These are phyloP conservation scores for Sebastes jordani DNA, from an alignment of 2,797 vertebrate genomes.

Conservation along the genomic window DNA sequence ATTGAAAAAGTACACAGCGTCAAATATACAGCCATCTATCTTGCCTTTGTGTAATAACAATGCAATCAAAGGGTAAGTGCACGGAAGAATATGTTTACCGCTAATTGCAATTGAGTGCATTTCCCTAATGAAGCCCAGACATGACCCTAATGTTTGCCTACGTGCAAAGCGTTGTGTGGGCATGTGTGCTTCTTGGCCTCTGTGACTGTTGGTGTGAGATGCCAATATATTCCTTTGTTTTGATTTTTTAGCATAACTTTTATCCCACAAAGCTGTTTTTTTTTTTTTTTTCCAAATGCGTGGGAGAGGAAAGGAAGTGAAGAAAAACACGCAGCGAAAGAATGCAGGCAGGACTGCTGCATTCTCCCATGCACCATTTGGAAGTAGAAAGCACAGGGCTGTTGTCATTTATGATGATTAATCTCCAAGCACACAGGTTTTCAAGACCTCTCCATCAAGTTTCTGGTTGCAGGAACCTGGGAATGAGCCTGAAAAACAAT, in stretches of 20 bases:
- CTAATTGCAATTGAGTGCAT: constrained; percentile 80
- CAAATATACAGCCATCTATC: constrained; percentile 69
- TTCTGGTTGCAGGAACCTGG: constrained; percentile 41
- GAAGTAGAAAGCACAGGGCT: constrained; percentile 47
- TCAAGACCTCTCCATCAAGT: constrained; percentile 58
- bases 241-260: constrained; percentile 25
- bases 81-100: constrained; percentile 73
- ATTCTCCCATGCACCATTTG: constrained; percentile 57
- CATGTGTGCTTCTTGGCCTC: constrained; percentile 15
- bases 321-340: constrained; percentile 20
- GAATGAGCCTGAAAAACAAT: constrained; percentile 53
- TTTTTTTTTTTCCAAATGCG: not conserved
- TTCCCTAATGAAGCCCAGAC: constrained; percentile 75
- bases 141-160: constrained; percentile 53
- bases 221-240: constrained; percentile 4
- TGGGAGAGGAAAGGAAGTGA: constrained; percentile 3
- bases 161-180: constrained; percentile 19
- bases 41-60: constrained; percentile 75
- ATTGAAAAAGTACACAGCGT: constrained; percentile 74
- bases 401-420: constrained; percentile 77
- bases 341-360: constrained; percentile 21
- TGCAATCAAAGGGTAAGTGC: constrained; percentile 77
- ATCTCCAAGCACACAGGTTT: constrained; percentile 62
- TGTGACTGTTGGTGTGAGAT: not conserved
- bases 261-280: constrained; percentile 1